Evolutionary conservation across 1,140 invertebrate genomes (phyloP).

Genomic region (Drosophila pseudoananassae): DNA sequence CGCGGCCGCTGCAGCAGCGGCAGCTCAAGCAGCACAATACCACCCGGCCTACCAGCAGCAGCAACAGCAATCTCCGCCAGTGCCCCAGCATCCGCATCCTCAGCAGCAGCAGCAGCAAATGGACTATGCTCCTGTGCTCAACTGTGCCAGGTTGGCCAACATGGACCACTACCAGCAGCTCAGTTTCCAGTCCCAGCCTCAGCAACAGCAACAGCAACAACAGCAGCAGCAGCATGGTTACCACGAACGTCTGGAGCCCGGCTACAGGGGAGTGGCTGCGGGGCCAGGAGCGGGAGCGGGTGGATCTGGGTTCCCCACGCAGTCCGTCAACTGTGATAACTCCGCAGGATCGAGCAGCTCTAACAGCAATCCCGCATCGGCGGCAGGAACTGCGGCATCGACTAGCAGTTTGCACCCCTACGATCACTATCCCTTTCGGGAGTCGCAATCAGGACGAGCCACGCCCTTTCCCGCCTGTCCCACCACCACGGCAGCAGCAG

Average conservation of each 20-base stretch:
- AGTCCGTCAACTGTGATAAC: slow-evolving; percentile 43
- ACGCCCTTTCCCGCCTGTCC: slow-evolving; percentile 86
- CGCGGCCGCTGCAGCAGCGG: slow-evolving; percentile 63
- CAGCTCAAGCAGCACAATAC: slow-evolving; percentile 64
- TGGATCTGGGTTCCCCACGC: slow-evolving; percentile 24
- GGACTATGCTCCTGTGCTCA: slow-evolving; percentile 75
- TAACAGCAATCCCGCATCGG: slow-evolving; percentile 70
- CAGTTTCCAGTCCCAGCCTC: slow-evolving; percentile 56
- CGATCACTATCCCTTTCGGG: slow-evolving; percentile 85
- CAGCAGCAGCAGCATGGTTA: slow-evolving; percentile 34
- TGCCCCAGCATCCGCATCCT: slow-evolving; percentile 49
- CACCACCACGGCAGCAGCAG: slow-evolving; percentile 35
- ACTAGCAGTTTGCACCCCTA: slow-evolving; percentile 84
- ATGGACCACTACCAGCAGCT: slow-evolving; percentile 80
- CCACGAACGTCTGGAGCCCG: slow-evolving; percentile 30
- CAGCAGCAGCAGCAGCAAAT: slow-evolving; percentile 62
- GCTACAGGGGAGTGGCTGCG: slow-evolving; percentile 28
- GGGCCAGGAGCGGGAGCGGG: slow-evolving; percentile 4
- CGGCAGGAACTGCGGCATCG: slow-evolving; percentile 5
- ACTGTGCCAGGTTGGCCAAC: slow-evolving; percentile 74
- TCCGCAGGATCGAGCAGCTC: slow-evolving; percentile 17
- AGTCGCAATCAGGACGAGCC: slow-evolving; percentile 85
- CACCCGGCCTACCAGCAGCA: slow-evolving; percentile 68
- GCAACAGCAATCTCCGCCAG: slow-evolving; percentile 48
- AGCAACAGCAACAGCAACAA: slow-evolving; percentile 31